A percentile compares a stretch with the other conserved stretches of the same genome.
These are phyloP conservation scores for Sinhomidia bicolor DNA, from an alignment of 2,888 invertebrate species.

Conservation along the genomic window DNA sequence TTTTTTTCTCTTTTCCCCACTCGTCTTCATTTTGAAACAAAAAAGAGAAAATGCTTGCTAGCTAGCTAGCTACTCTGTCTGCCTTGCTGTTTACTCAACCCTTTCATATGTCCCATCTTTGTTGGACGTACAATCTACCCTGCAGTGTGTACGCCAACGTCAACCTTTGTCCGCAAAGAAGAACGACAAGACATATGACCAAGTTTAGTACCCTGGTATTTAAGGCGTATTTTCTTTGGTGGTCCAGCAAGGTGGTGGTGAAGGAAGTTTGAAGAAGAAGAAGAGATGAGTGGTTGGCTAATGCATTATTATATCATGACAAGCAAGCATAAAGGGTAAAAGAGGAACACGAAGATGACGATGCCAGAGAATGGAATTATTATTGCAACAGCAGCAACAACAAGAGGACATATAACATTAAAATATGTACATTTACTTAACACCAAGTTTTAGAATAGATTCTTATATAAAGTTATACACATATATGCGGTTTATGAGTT, in stretches of 20 bases:
- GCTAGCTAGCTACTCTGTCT: no score
- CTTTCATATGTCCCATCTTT: background rate
- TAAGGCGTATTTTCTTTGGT: background rate
- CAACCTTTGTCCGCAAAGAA: background rate
- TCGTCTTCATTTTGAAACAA: constrained; percentile 56
- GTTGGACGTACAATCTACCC: background rate
- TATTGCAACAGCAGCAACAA: background rate
- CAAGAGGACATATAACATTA: no score
- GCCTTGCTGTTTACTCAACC: constrained; percentile 41
- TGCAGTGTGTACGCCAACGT: background rate
- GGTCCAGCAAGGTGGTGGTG: constrained; percentile 9
- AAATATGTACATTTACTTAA: background rate
- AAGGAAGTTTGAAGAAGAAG: background rate
- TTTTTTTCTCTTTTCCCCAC: constrained; percentile 1
- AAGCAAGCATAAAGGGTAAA: constrained; percentile 16
- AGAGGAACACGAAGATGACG: no score
- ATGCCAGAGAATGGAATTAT: background rate
- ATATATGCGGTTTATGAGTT: constrained; percentile 42
- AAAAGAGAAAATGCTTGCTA: background rate
- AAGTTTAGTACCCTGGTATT: background rate
- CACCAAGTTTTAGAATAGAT: background rate
- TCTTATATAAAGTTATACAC: constrained; percentile 30
- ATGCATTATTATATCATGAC: constrained; percentile 35
- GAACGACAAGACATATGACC: background rate
- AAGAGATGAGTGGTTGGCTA: constrained; percentile 15